Percentiles rank a stretch among this genome's conserved stretches.
phyloP scores from a whole-genome alignment of 2,888 invertebrate genomes.

The Cactoblastis cactorum region DNA sequence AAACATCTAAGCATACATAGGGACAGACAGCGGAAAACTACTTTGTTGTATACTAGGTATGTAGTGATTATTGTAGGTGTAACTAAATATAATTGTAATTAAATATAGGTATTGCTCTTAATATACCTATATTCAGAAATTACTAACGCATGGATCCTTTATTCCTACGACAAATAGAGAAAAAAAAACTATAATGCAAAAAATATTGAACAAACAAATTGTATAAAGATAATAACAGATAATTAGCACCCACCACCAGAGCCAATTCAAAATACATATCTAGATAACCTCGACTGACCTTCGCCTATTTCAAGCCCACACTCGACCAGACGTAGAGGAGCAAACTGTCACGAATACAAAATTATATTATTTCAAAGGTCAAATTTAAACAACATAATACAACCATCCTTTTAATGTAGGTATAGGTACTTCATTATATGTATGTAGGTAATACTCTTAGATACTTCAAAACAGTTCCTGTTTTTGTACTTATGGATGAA shows the following conservation, averaged over 20 bases:
- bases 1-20: too few relatives aligned
- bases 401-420: conserved; percentile 11
- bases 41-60: too few relatives aligned
- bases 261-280: conserved; percentile 26
- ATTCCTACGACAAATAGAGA: too few relatives aligned
- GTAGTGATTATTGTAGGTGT: too few relatives aligned
- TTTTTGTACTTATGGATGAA: too few relatives aligned
- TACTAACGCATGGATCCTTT: too few relatives aligned
- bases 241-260: conserved; percentile 37
- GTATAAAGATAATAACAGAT: background rate
- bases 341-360: conserved; percentile 42
- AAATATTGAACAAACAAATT: background rate
- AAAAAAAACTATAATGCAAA: background rate
- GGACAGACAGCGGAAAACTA: too few relatives aligned
- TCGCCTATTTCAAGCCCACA: conserved; percentile 38
- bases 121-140: too few relatives aligned
- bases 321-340: conserved; percentile 46
- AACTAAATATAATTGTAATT: too few relatives aligned
- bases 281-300: conserved; percentile 46
- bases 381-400: conserved; percentile 24
- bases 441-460: background rate
- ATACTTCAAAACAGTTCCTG: background rate
- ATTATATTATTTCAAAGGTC: conserved; percentile 27
- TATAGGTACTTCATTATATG: background rate
- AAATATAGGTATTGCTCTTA: too few relatives aligned